Conservation (phyloP, 2,113 vertebrate species). For the Asarcornis scutulata region DNA sequence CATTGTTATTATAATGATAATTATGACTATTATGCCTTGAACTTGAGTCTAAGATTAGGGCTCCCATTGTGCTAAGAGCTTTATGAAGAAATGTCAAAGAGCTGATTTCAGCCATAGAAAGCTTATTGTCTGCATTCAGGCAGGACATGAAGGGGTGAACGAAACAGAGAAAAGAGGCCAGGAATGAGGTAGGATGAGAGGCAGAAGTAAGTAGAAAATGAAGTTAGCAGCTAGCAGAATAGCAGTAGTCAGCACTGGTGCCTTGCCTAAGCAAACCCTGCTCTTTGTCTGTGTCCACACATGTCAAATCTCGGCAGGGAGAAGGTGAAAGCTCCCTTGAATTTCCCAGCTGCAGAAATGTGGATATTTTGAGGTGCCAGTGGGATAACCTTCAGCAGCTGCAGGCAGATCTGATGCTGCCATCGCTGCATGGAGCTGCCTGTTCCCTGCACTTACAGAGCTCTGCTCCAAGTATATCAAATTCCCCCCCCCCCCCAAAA, state of each 20-base stretch:
- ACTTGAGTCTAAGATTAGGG: constrained; percentile 25
- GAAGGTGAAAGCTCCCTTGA: constrained; percentile 40
- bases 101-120: neutral
- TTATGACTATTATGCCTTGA: constrained; percentile 34
- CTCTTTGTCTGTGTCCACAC: constrained; percentile 62
- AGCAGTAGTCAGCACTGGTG: constrained; percentile 60
- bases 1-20: constrained; percentile 58
- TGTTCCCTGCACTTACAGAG: neutral
- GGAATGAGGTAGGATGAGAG: constrained; percentile 53
- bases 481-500: no score
- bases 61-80: constrained; percentile 20
- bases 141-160: constrained; percentile 35
- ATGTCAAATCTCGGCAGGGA: constrained; percentile 46
- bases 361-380: neutral
- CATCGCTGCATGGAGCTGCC: neutral
- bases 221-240: constrained; percentile 48
- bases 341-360: constrained; percentile 12
- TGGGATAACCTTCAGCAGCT: neutral
- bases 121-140: neutral
- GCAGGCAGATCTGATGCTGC: neutral
- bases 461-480: neutral
- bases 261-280: constrained; percentile 59
- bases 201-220: constrained; percentile 14
- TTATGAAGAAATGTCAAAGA: neutral
- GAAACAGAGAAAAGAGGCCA: constrained; percentile 31